Conservation (phyloP, 2,888 invertebrate genomes). For the Eupithecia dodoneata region DNA sequence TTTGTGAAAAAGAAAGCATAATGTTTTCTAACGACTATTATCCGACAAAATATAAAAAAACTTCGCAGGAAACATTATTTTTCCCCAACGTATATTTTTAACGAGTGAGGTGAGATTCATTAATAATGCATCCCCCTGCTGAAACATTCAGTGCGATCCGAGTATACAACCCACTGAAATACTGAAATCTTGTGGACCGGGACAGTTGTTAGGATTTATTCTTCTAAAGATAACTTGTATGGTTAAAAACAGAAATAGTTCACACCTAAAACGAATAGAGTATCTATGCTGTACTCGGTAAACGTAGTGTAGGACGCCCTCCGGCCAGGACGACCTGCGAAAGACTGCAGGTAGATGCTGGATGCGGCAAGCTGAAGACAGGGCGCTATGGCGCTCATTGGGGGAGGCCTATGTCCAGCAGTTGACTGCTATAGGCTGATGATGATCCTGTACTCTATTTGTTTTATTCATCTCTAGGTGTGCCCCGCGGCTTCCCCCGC, state of each 20-base stretch:
- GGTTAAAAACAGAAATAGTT: not conserved
- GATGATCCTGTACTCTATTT: no score
- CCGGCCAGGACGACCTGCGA: no score
- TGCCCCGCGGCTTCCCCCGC: no score
- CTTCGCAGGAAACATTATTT: not conserved
- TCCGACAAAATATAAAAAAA: not conserved
- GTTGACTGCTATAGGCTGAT: no score
- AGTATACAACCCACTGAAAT: slow-evolving; percentile 10
- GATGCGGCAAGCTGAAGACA: no score
- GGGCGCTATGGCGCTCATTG: no score
- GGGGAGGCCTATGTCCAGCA: no score
- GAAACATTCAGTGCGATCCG: slow-evolving; percentile 39
- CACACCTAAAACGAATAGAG: no score
- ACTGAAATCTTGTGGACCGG: slow-evolving; percentile 9
- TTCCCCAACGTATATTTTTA: slow-evolving; percentile 8
- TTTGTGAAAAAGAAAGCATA: not conserved
- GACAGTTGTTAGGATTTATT: not conserved
- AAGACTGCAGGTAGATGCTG: no score
- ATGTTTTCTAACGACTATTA: not conserved
- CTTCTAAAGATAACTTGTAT: not conserved
- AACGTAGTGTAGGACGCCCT: no score
- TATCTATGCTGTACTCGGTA: no score
- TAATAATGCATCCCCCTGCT: slow-evolving; percentile 39
- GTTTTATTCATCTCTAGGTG: no score
- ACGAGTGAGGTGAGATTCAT: slow-evolving; percentile 32